These are phyloP conservation scores for Papilio aristodemus DNA, from an alignment of 1,140 invertebrate genomes.

Conservation along the genomic window DNA sequence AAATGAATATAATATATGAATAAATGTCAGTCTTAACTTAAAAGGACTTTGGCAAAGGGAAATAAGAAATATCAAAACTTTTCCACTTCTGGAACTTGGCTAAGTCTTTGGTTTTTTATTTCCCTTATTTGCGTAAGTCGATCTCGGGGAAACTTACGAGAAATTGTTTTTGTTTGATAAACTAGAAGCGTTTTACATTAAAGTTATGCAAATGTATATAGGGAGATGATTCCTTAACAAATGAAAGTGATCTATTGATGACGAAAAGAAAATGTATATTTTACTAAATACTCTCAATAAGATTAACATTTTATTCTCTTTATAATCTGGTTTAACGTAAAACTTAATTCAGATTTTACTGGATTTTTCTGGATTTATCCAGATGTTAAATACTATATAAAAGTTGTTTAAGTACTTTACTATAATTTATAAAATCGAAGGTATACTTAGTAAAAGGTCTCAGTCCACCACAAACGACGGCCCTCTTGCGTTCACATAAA, in stretches of 20 bases:
- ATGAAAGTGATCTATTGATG: too few relatives aligned
- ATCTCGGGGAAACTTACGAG: not conserved
- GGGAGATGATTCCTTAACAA: too few relatives aligned
- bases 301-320: too few relatives aligned
- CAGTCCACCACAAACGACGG: not conserved
- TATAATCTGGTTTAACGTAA: too few relatives aligned
- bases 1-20: not conserved
- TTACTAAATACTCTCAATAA: too few relatives aligned
- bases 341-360: too few relatives aligned
- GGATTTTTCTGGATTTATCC: too few relatives aligned
- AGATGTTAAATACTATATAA: too few relatives aligned
- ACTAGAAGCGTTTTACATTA: not conserved
- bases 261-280: too few relatives aligned
- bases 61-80: constrained; percentile 12
- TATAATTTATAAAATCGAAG: too few relatives aligned
- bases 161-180: not conserved
- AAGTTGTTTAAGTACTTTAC: too few relatives aligned
- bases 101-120: constrained; percentile 18
- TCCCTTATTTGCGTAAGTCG: constrained; percentile 4
- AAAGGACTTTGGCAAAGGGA: not conserved
- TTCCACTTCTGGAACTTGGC: not conserved
- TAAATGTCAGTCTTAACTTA: not conserved
- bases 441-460: not conserved
- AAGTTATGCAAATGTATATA: not conserved
- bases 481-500: not conserved